These are phyloP conservation scores for Eutolmus rufibarbis DNA, from an alignment of 2,888 invertebrate genomes.

Conservation along the genomic window DNA sequence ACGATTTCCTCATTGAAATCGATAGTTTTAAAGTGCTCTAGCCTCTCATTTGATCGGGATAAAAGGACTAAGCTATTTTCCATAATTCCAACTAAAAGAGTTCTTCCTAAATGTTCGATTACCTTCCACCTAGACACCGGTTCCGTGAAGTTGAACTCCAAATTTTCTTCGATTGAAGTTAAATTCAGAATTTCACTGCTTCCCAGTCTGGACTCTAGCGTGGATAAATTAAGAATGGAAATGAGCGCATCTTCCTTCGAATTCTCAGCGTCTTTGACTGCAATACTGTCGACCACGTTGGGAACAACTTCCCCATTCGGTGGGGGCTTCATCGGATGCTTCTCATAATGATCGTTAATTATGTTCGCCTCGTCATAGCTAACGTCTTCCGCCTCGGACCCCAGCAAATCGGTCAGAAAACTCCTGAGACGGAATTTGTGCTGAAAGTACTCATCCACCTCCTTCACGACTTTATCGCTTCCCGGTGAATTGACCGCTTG, in stretches of 20 bases:
- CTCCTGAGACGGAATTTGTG: conserved; percentile 44
- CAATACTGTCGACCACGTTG: conserved; percentile 45
- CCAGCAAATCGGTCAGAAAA: conserved; percentile 44
- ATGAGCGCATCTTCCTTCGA: neutral
- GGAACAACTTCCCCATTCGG: conserved; percentile 51
- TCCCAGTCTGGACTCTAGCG: conserved; percentile 26
- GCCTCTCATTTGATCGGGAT: conserved; percentile 27
- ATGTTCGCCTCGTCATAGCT: neutral
- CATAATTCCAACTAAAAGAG: conserved; percentile 56
- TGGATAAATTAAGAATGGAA: conserved; percentile 37
- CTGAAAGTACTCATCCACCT: conserved; percentile 46
- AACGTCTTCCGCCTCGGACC: neutral
- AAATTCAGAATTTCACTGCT: conserved; percentile 57
- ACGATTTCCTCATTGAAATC: neutral
- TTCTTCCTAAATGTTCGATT: conserved; percentile 52
- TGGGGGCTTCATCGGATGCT: neutral
- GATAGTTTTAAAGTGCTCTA: conserved; percentile 4
- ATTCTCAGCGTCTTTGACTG: conserved; percentile 44
- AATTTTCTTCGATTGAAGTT: conserved; percentile 56
- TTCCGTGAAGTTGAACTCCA: conserved; percentile 53
- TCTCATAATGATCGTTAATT: neutral
- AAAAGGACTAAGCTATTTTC: conserved; percentile 52
- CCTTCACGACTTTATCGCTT: conserved; percentile 45
- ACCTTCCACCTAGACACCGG: conserved; percentile 57
- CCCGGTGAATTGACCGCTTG: conserved; percentile 46